Evolutionary conservation across 2,113 vertebrate species (phyloP).

Genomic region (Gallinago paraguaiae): DNA sequence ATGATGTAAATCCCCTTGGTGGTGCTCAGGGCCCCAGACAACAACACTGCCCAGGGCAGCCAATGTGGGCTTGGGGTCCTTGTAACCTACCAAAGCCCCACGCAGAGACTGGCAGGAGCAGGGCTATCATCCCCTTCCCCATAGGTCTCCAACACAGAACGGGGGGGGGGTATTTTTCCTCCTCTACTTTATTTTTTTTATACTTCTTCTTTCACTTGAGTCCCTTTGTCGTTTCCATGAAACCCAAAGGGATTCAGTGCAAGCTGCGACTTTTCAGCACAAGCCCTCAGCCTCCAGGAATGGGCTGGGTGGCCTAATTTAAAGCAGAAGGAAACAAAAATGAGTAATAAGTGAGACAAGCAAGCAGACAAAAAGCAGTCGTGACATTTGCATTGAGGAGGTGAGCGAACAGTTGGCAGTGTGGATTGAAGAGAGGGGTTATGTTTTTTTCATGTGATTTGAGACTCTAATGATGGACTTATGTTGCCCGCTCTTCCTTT

Average conservation of each 20-base stretch:
- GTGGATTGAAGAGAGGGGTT: constrained; percentile 85
- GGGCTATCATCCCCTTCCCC: neutral
- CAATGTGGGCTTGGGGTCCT: neutral
- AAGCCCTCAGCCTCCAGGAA: neutral
- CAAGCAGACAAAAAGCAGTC: neutral
- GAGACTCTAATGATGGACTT: constrained; percentile 99
- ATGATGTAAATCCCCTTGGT: neutral
- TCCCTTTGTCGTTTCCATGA: neutral
- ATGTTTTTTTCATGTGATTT: constrained; percentile 97
- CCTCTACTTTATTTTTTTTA: neutral
- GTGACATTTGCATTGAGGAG: constrained; percentile 21
- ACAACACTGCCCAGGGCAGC: neutral
- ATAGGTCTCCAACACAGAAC: neutral
- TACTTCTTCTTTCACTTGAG: neutral
- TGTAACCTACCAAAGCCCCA: neutral
- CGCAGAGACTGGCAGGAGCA: neutral
- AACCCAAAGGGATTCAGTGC: neutral
- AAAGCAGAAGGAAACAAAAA: constrained; percentile 29
- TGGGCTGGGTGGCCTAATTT: neutral
- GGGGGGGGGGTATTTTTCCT: neutral
- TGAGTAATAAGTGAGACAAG: neutral
- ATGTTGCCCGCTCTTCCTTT: constrained; percentile 99
- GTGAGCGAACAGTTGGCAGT: constrained; percentile 51
- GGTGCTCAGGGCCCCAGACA: neutral
- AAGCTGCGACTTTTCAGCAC: neutral